Percentiles rank a stretch among this genome's conserved stretches.
These are phyloP conservation scores for Drosophila atripex DNA, from an alignment of 2,888 invertebrate species.

Conservation along the genomic window DNA sequence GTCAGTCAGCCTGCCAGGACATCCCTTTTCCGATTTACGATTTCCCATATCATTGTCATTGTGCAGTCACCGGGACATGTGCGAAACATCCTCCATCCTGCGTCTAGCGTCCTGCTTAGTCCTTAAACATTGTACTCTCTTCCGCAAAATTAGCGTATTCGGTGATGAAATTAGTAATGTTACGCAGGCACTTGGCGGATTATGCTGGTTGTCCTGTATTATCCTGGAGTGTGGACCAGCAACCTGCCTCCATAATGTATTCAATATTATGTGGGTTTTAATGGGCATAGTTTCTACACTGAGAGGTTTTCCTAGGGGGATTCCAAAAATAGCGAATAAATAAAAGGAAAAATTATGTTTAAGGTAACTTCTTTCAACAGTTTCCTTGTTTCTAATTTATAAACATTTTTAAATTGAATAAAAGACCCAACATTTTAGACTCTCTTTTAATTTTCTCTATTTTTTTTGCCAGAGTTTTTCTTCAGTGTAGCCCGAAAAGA, in stretches of 20 bases:
- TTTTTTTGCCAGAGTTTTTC: not conserved
- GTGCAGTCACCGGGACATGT: constrained; percentile 21
- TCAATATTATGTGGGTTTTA: constrained; percentile 16
- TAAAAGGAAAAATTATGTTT: not conserved
- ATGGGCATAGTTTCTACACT: not conserved
- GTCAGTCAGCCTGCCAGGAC: not conserved
- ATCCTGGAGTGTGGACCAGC: not conserved
- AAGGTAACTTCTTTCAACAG: not conserved
- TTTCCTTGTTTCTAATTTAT: not conserved
- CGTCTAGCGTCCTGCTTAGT: not conserved
- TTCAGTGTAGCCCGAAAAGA: not conserved
- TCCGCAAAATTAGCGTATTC: constrained; percentile 37
- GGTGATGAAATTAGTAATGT: constrained; percentile 25
- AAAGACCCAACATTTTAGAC: not conserved
- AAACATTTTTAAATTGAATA: not conserved
- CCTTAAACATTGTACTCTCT: not conserved
- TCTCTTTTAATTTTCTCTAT: not conserved
- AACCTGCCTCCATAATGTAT: constrained; percentile 9
- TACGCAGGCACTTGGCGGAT: constrained; percentile 13
- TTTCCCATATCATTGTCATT: constrained; percentile 32
- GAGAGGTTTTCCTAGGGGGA: not conserved
- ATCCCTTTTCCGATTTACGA: not conserved
- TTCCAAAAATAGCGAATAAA: not conserved
- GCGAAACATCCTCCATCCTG: constrained; percentile 2
- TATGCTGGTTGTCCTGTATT: constrained; percentile 30